A percentile compares a stretch with the other conserved stretches of the same genome.
phyloP scores from a whole-genome alignment of 2,113 vertebrate genomes.

The Nothocercus nigrocapillus region DNA sequence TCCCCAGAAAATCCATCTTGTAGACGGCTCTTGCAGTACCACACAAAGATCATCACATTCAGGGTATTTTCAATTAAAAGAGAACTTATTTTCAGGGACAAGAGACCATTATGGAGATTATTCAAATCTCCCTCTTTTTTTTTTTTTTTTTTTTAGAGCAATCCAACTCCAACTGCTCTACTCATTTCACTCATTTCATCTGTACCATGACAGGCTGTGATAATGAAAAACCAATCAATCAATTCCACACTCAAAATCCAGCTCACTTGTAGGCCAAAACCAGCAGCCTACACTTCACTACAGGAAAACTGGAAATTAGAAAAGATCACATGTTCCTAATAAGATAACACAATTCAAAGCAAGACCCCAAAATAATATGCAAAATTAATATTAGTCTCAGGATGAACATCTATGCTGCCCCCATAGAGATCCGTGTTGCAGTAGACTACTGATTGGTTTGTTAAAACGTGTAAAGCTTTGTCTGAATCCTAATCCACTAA shows the following conservation, averaged over 20 bases:
- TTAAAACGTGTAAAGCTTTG: neutral
- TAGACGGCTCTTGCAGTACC: neutral
- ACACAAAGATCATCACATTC: neutral
- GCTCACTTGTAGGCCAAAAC: neutral
- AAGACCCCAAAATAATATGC: neutral
- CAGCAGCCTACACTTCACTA: neutral
- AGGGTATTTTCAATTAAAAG: neutral
- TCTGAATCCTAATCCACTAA: neutral
- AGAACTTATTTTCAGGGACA: neutral
- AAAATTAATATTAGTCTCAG: neutral
- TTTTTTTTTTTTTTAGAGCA: neutral
- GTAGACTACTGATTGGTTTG: neutral
- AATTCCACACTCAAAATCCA: neutral
- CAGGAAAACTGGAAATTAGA: neutral
- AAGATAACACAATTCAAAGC: neutral
- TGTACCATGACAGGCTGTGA: rapidly evolving
- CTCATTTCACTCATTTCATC: neutral
- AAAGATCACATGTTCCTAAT: neutral
- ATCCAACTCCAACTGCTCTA: neutral
- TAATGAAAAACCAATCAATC: neutral
- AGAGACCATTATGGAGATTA: neutral
- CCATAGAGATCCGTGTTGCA: neutral
- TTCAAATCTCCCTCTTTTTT: neutral
- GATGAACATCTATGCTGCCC: neutral
- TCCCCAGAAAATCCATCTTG: neutral